phyloP scores from a whole-genome alignment of 2,888 invertebrate genomes.

The Exephanes ischioxanthus region DNA sequence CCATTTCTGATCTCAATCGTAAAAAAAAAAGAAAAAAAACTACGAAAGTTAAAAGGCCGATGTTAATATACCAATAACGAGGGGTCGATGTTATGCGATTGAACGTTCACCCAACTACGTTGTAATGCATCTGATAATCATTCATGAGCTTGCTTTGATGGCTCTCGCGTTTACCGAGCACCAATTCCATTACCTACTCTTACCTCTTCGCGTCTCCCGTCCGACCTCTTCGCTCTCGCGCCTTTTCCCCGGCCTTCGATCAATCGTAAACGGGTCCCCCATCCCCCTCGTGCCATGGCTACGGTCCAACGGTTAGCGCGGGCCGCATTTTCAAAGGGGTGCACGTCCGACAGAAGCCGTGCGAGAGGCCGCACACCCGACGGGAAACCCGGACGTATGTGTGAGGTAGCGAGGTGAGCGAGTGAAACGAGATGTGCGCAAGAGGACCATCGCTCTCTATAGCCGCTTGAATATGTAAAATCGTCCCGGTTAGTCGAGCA shows the following conservation, averaged over 20 bases:
- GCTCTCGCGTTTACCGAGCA: slow-evolving; percentile 6
- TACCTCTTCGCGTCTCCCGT: slow-evolving; percentile 16
- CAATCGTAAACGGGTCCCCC: slow-evolving; percentile 48
- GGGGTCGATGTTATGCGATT: not conserved
- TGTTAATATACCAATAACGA: slow-evolving; percentile 1
- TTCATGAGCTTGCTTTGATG: slow-evolving; percentile 26
- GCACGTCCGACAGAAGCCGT: slow-evolving; percentile 44
- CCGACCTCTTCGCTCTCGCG: slow-evolving; percentile 7
- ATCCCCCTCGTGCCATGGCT: slow-evolving; percentile 1
- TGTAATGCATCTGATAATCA: slow-evolving; percentile 11
- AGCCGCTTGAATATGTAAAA: slow-evolving; percentile 78
- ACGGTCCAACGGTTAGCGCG: slow-evolving; percentile 37
- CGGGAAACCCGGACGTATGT: not conserved
- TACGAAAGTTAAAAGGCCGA: too few species aligned
- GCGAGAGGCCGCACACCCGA: not conserved
- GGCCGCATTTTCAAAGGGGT: slow-evolving; percentile 39
- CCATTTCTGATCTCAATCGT: too few species aligned
- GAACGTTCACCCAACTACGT: not conserved
- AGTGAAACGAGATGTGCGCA: slow-evolving; percentile 21
- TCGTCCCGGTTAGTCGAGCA: slow-evolving; percentile 72
- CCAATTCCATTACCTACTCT: not conserved
- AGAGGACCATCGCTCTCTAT: slow-evolving; percentile 1
- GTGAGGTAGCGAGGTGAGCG: slow-evolving; percentile 4
- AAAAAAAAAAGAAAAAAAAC: not conserved
- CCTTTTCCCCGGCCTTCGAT: slow-evolving; percentile 38